phyloP scores from a whole-genome alignment of 1,140 invertebrate genomes.

The Zaprionus inermis region DNA sequence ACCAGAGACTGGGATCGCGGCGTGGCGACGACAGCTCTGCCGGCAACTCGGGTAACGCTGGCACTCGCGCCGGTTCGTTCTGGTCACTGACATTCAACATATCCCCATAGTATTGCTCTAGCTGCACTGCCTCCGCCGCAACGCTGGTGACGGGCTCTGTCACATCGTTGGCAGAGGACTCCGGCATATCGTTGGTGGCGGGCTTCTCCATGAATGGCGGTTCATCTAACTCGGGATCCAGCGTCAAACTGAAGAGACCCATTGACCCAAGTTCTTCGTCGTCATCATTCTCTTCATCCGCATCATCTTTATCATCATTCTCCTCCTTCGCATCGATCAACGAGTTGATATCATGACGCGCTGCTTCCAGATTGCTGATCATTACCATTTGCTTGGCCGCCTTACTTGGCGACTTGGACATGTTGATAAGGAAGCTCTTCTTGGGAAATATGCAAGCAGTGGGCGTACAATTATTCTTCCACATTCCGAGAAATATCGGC shows the following conservation, averaged over 20 bases:
- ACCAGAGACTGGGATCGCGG: background rate
- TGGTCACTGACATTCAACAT: background rate
- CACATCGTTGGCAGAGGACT: too few species aligned
- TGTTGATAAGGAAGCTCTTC: background rate
- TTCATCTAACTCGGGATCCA: background rate
- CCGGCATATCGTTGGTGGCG: background rate
- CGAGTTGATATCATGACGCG: too few species aligned
- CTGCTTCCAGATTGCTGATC: background rate
- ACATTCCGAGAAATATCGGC: constrained; percentile 41
- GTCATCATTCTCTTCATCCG: background rate
- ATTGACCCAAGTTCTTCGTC: background rate
- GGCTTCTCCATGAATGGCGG: background rate
- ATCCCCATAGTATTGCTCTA: background rate
- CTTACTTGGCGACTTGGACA: background rate
- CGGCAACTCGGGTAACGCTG: background rate
- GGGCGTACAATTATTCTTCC: background rate
- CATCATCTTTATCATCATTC: background rate
- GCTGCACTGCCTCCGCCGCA: background rate
- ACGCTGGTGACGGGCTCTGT: background rate
- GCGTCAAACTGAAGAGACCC: background rate
- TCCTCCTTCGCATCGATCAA: background rate
- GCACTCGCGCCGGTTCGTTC: background rate
- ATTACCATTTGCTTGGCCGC: too few species aligned
- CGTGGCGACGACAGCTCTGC: background rate
- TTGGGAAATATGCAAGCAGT: background rate